Evolutionary conservation across 2,888 invertebrate genomes (phyloP).

Genomic region (Platypus cylindrus): DNA sequence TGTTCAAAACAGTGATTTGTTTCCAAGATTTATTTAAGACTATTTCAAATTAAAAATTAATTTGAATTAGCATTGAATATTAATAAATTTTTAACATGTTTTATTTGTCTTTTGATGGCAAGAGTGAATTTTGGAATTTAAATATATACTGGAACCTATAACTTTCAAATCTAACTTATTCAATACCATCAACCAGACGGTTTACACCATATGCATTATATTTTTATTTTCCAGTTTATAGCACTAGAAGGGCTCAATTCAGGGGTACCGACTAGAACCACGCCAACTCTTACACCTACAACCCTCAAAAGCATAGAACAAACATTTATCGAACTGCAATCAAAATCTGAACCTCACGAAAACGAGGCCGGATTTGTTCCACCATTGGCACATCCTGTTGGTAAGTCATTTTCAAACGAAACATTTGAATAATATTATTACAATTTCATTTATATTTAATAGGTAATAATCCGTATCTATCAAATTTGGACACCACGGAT

Average conservation of each 20-base stretch:
- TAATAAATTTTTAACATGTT: too few relatives aligned
- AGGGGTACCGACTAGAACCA: slow-evolving; percentile 85
- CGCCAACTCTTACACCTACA: slow-evolving; percentile 88
- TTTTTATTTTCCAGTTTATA: slow-evolving; percentile 54
- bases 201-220: too few relatives aligned
- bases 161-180: too few relatives aligned
- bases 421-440: too few relatives aligned
- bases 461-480: slow-evolving; percentile 36
- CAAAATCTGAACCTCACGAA: slow-evolving; percentile 56
- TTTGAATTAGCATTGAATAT: too few relatives aligned
- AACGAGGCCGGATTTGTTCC: slow-evolving; percentile 92
- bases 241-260: slow-evolving; percentile 76
- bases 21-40: too few relatives aligned
- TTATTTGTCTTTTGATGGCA: too few relatives aligned
- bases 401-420: slow-evolving; percentile 22
- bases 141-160: too few relatives aligned
- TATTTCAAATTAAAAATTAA: too few relatives aligned
- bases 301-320: slow-evolving; percentile 87
- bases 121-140: too few relatives aligned
- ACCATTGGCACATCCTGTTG: slow-evolving; percentile 46
- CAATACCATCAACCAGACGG: too few relatives aligned
- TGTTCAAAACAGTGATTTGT: too few relatives aligned
- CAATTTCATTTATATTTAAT: slow-evolving; percentile 12
- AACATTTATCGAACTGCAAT: slow-evolving; percentile 76
- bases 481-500: slow-evolving; percentile 31